phyloP scores from a whole-genome alignment of 2,888 invertebrate genomes.

The Melieria omissa region DNA sequence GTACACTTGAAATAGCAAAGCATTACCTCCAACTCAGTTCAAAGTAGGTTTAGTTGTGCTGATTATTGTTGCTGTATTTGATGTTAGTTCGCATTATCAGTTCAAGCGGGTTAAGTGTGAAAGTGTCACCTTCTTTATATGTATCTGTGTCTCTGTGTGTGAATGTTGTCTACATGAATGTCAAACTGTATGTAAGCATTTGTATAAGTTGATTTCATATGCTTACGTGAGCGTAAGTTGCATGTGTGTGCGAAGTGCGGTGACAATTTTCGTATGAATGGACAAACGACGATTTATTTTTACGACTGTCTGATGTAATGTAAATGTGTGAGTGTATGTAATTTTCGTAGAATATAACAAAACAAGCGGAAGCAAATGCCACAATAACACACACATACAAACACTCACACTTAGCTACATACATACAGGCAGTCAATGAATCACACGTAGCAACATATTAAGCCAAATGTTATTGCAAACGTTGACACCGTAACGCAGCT shows the following conservation, averaged over 20 bases:
- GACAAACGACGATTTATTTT: not conserved
- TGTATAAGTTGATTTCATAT: not conserved
- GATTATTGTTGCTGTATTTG: not conserved
- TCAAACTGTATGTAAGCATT: not conserved
- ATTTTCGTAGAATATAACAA: slow-evolving; percentile 4
- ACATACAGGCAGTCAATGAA: too few relatives aligned
- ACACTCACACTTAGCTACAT: too few relatives aligned
- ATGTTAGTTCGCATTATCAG: not conserved
- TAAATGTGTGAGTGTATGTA: slow-evolving; percentile 20
- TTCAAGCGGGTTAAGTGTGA: slow-evolving; percentile 11
- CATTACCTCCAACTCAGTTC: slow-evolving; percentile 13
- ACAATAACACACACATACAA: too few relatives aligned
- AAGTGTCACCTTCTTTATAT: slow-evolving; percentile 4
- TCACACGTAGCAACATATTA: too few relatives aligned
- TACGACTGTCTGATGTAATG: not conserved
- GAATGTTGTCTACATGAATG: not conserved
- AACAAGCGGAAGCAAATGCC: too few relatives aligned
- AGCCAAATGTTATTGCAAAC: too few relatives aligned
- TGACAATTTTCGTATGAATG: not conserved
- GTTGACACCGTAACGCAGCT: too few relatives aligned
- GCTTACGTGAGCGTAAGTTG: slow-evolving; percentile 6
- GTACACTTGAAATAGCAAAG: not conserved
- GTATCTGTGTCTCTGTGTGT: not conserved
- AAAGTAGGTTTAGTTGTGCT: slow-evolving; percentile 12
- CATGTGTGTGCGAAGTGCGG: not conserved